Base-by-base conservation (phyloP, 2,888 invertebrate species). In the Rotaria sp. region DNA sequence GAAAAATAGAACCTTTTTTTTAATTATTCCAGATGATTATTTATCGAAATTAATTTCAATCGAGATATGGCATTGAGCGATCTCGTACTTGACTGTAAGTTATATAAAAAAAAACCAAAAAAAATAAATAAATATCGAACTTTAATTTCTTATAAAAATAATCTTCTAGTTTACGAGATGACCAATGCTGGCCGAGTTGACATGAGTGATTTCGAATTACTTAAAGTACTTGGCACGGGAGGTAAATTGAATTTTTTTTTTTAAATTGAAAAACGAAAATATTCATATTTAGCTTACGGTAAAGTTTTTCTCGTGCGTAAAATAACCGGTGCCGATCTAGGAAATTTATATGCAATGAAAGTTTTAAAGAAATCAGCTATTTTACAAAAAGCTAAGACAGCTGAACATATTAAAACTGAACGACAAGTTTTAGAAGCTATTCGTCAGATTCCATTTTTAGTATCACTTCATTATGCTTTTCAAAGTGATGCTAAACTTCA, bases 391-490 rank as follows among this genome's bases (percentile, higher is more conserved):
- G 94, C 95, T 91, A 96, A 96, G 92, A 96, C 96, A 87, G 95
- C 96, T 21, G 98, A 98, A 91, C 98, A 98, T 92, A 97, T 97
- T 52, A 94, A 95, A 93, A 97, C 97, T 86, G 97, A 98, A 92
- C 93, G 97, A 92, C 95, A 97, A 93, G 97, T 98, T 87, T 93
- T 98, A 88, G 97, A 97, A 92, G 95, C 96, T 85, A 95, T 98
- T 88, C 93, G 96, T 88, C 95, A 95, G 91, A 95, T 96, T 90
- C 97, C 97, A 85, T 98, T 97, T 92, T 94, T 98, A 88, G 97
- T 97, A 89, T 96, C 96, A 75, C 93, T 98, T 88, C 96, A 96
- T 92, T 98, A 98, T 92, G 98, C 98, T 90, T 98, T 98, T 93
- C 97, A 98, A 92, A 96, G 97, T 18, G 96, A 97, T 90, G 94